Percentiles rank a stretch among this genome's conserved stretches.
phyloP scores from a whole-genome alignment of 1,140 invertebrate species.

The Sycobia sp. region DNA sequence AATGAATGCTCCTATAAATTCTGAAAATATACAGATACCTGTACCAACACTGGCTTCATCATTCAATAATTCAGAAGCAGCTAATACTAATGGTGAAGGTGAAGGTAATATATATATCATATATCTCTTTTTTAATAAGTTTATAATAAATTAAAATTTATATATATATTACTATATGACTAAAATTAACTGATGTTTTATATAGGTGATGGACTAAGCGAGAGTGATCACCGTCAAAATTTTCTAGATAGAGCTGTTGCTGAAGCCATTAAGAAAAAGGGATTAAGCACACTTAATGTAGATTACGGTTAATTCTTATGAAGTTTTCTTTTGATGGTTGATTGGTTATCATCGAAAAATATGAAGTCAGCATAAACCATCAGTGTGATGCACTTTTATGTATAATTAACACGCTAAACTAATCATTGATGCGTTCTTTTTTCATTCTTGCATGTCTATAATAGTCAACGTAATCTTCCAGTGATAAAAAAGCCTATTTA shows the following conservation, averaged over 20 bases:
- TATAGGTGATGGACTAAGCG: slow-evolving; percentile 39
- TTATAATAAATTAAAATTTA: background rate
- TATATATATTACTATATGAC: slow-evolving; percentile 4
- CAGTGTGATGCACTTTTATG: too few species aligned
- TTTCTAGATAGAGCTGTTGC: slow-evolving; percentile 71
- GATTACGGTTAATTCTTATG: slow-evolving; percentile 53
- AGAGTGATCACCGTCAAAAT: slow-evolving; percentile 58
- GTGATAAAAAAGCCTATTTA: too few species aligned
- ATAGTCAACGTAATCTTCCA: too few species aligned
- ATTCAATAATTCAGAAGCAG: slow-evolving; percentile 32
- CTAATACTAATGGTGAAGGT: slow-evolving; percentile 29
- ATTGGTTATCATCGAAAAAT: slow-evolving; percentile 16
- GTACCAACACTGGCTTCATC: slow-evolving; percentile 36
- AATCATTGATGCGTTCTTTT: too few species aligned
- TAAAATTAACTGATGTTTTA: slow-evolving; percentile 6
- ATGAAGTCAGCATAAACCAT: slow-evolving; percentile 4
- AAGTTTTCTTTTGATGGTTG: slow-evolving; percentile 4
- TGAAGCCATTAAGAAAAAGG: slow-evolving; percentile 74
- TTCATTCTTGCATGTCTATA: too few species aligned
- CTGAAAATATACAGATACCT: slow-evolving; percentile 11
- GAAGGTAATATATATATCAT: slow-evolving; percentile 2
- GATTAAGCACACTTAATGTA: slow-evolving; percentile 64
- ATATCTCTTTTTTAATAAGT: too few species aligned
- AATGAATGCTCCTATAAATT: slow-evolving; percentile 30
- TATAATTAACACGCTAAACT: too few species aligned